Conservation (phyloP, 2,797 vertebrate genomes). For the Dallia pectoralis region DNA sequence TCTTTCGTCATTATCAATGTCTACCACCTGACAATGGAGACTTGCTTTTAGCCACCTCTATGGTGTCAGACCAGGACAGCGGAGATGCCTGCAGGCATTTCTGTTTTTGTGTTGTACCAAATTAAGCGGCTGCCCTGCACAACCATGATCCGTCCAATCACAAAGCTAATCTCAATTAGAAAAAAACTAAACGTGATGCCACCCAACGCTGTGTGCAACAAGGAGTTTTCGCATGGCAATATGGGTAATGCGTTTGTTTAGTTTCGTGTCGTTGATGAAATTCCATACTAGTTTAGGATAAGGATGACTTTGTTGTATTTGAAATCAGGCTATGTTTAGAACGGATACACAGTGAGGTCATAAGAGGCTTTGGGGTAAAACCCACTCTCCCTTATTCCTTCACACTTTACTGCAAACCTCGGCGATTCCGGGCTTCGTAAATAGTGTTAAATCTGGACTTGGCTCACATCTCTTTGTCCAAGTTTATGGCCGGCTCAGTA, state of each 20-base stretch:
- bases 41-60: too few species aligned
- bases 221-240: too few species aligned
- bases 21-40: too few species aligned
- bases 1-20: neutral
- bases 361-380: conserved; percentile 70
- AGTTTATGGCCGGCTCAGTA: conserved; percentile 62
- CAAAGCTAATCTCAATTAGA: neutral
- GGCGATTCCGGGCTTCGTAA: conserved; percentile 74
- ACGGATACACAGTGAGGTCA: conserved; percentile 63
- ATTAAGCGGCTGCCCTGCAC: too few species aligned
- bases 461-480: conserved; percentile 56
- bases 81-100: too few species aligned
- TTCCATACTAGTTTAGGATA: conserved; percentile 48
- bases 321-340: conserved; percentile 64
- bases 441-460: conserved; percentile 75
- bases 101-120: too few species aligned
- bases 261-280: conserved; percentile 40
- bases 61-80: too few species aligned
- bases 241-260: neutral
- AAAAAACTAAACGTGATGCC: neutral
- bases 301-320: conserved; percentile 43
- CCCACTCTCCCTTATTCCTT: conserved; percentile 64
- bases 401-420: conserved; percentile 72
- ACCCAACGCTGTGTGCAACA: too few species aligned
- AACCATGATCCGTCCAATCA: neutral